These are phyloP conservation scores for Porites cylindrica DNA, from an alignment of 92 coral and sea anemone species.

Conservation along the genomic window DNA sequence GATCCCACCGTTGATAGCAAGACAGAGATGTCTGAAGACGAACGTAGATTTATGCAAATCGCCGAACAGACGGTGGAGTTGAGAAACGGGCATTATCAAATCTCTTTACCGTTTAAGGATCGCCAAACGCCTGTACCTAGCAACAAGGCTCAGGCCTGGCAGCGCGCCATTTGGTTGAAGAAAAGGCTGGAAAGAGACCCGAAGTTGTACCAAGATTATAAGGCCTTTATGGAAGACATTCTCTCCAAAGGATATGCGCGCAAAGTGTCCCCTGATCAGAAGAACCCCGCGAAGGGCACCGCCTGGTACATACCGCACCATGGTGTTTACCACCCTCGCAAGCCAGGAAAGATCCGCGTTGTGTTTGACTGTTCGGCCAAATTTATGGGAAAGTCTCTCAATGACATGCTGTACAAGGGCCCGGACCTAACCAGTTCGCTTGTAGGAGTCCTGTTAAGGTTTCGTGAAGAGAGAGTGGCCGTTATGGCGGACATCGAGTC, in stretches of 20 bases:
- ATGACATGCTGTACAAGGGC: constrained; percentile 34
- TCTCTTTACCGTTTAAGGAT: too few species aligned
- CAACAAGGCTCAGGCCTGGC: too few species aligned
- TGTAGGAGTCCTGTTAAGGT: constrained; percentile 18
- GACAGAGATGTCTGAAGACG: constrained; percentile 4
- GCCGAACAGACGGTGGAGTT: too few species aligned
- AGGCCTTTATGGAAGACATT: too few species aligned
- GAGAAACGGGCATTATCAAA: too few species aligned
- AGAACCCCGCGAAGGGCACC: background rate
- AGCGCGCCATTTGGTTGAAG: too few species aligned
- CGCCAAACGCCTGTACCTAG: too few species aligned
- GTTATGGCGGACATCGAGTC: constrained; percentile 39
- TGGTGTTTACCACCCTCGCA: constrained; percentile 18
- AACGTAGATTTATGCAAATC: too few species aligned
- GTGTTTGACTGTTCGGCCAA: constrained; percentile 38
- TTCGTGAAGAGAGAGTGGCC: constrained; percentile 33
- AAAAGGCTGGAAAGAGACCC: too few species aligned
- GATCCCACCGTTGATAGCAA: constrained; percentile 40
- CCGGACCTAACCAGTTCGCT: constrained; percentile 34
- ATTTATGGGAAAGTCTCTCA: constrained; percentile 23
- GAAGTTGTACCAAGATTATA: too few species aligned
- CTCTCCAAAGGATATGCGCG: constrained; percentile 10
- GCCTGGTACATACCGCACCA: constrained; percentile 40
- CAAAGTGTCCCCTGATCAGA: constrained; percentile 39
- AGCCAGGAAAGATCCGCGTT: constrained; percentile 21